These are phyloP conservation scores for Pinna nobilis DNA, from an alignment of 1,140 invertebrate genomes.

Conservation along the genomic window DNA sequence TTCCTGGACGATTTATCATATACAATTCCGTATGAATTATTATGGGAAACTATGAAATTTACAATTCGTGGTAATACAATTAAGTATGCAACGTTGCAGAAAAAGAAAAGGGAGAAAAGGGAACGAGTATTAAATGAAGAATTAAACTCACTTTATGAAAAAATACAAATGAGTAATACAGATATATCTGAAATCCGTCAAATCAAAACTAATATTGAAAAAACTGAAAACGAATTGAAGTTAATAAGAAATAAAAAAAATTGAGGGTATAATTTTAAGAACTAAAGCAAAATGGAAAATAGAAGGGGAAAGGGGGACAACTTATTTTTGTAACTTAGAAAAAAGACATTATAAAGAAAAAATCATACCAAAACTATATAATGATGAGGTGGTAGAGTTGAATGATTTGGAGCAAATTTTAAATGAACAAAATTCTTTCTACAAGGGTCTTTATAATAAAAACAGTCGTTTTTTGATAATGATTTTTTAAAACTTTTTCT, in stretches of 20 bases:
- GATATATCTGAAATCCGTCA: too few species aligned
- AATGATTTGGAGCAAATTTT: too few species aligned
- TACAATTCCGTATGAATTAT: not conserved
- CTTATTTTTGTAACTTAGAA: too few species aligned
- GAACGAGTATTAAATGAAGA: not conserved
- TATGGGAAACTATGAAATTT: not conserved
- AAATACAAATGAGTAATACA: not conserved
- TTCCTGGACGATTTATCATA: not conserved
- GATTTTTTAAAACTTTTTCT: too few species aligned
- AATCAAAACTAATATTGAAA: not conserved
- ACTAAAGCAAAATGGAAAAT: conserved; percentile 1
- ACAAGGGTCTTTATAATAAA: not conserved
- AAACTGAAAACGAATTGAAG: not conserved
- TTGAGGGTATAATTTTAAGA: too few species aligned
- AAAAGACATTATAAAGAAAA: too few species aligned
- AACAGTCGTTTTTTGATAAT: too few species aligned
- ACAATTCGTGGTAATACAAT: not conserved
- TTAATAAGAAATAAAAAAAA: not conserved
- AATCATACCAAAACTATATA: not conserved
- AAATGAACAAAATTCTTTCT: not conserved
- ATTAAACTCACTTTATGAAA: too few species aligned
- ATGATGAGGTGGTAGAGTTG: not conserved
- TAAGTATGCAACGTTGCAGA: not conserved
- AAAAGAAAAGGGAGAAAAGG: not conserved
- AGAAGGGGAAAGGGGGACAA: not conserved